Evolutionary conservation across 2,113 vertebrate genomes (phyloP).

Genomic region (Otis tarda): DNA sequence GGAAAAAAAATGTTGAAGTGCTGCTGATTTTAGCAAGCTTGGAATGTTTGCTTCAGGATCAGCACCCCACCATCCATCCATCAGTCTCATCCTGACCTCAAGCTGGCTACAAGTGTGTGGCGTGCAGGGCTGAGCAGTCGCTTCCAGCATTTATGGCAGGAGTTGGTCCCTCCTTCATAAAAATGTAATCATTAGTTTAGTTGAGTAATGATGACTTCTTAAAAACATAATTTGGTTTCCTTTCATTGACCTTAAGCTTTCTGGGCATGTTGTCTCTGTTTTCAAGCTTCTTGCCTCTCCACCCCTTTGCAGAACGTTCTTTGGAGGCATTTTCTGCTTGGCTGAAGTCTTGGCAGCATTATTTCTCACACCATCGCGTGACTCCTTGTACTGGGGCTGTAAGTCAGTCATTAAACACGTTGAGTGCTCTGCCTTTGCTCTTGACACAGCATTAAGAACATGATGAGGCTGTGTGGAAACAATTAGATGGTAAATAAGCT

Average conservation of each 20-base stretch:
- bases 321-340: not conserved
- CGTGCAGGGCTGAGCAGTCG: accelerated
- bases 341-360: not conserved
- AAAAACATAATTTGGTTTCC: not conserved
- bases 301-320: not conserved
- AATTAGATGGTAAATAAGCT: not conserved
- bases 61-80: not conserved
- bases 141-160: not conserved
- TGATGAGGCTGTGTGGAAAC: not conserved
- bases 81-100: not conserved
- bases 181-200: not conserved
- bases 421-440: conserved; percentile 6
- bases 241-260: not conserved
- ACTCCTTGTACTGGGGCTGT: not conserved
- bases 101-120: not conserved
- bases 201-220: not conserved
- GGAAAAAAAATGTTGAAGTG: not conserved
- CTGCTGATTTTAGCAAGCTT: not conserved
- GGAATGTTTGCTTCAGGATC: not conserved
- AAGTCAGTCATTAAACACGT: not conserved
- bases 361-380: accelerated
- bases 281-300: not conserved
- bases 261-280: not conserved
- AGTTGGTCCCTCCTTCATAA: not conserved
- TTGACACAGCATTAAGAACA: not conserved